Conservation (phyloP, 2,797 vertebrate genomes). For the Microtus agrestis region DNA sequence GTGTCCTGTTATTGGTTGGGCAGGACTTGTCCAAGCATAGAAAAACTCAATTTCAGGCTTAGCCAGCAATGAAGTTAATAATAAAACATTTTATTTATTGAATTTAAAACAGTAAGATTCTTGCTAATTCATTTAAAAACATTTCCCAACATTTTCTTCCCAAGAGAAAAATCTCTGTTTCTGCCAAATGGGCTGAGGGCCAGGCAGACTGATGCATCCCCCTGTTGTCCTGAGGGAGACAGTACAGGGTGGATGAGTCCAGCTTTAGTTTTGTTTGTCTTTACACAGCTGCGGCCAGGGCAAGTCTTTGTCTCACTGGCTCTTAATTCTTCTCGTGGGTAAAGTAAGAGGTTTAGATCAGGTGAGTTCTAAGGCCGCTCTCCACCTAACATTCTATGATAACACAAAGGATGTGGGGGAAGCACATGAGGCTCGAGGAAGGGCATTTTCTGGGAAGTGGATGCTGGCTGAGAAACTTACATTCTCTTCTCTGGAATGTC, state of each 20-base stretch:
- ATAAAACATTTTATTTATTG: slow-evolving; percentile 58
- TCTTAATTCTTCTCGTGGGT: slow-evolving; percentile 18
- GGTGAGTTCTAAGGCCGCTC: background rate
- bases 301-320: background rate
- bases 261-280: background rate
- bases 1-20: slow-evolving; percentile 62
- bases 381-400: background rate
- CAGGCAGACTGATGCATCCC: slow-evolving; percentile 14
- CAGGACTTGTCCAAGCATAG: slow-evolving; percentile 59
- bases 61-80: slow-evolving; percentile 65
- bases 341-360: slow-evolving; percentile 24
- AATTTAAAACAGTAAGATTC: slow-evolving; percentile 67
- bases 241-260: background rate
- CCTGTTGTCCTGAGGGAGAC: background rate
- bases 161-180: slow-evolving; percentile 51
- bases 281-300: background rate
- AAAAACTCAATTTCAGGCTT: slow-evolving; percentile 75
- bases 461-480: background rate
- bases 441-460: background rate
- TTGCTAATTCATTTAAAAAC: slow-evolving; percentile 70
- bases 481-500: background rate
- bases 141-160: slow-evolving; percentile 64
- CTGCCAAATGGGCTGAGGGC: slow-evolving; percentile 19
- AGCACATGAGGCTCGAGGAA: background rate
- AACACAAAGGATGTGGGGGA: background rate